Evolutionary conservation across 2,113 vertebrate species (phyloP).

Genomic region (Eublepharis macularius): DNA sequence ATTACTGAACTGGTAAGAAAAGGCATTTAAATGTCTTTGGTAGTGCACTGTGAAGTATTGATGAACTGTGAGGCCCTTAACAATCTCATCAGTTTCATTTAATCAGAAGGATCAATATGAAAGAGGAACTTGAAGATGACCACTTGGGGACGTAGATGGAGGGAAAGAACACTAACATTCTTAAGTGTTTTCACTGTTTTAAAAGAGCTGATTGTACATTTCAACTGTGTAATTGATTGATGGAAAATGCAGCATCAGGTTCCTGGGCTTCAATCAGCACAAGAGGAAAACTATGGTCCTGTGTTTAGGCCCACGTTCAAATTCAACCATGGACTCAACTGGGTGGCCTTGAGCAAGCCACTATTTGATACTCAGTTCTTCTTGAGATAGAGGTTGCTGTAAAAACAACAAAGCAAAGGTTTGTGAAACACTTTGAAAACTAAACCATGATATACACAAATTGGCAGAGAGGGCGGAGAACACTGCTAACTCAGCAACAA

Average conservation of each 20-base stretch:
- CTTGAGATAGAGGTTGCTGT: not conserved
- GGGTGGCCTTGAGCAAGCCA: not conserved
- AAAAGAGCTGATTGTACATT: conserved; percentile 5
- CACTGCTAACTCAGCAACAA: not conserved
- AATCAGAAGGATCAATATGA: not conserved
- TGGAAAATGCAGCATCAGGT: conserved; percentile 21
- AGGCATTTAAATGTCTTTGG: not conserved
- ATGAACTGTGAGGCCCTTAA: not conserved
- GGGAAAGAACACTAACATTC: not conserved
- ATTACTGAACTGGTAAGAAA: not conserved
- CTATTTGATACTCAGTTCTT: not conserved
- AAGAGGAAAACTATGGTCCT: not conserved
- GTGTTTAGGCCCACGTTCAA: not conserved
- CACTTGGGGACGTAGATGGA: not conserved
- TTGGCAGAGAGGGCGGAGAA: not conserved
- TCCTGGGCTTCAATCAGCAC: not conserved
- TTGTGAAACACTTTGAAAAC: conserved; percentile 1
- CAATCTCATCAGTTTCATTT: not conserved
- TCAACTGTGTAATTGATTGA: not conserved
- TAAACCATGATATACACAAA: not conserved
- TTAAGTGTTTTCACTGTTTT: not conserved
- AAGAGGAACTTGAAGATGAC: not conserved
- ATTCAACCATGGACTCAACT: not conserved
- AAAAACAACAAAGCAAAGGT: conserved; percentile 19
- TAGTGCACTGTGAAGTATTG: not conserved